phyloP scores from a whole-genome alignment of 1,140 invertebrate species.

The Pteromalus puparum region DNA sequence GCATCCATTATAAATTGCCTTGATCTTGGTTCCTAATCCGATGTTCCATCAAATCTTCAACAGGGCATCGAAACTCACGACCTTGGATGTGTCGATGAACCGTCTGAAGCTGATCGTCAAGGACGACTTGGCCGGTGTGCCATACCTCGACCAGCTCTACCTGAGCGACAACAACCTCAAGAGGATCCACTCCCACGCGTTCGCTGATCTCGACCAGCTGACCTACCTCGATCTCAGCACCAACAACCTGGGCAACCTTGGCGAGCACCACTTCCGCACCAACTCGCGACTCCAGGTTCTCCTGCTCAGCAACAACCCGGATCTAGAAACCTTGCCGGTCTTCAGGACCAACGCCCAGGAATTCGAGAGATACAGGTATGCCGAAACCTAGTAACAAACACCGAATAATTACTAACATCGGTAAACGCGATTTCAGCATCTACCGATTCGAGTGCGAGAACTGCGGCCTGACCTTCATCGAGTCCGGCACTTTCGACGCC shows the following conservation, averaged over 20 bases:
- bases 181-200: constrained; percentile 81
- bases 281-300: constrained; percentile 82
- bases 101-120: constrained; percentile 79
- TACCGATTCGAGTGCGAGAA: constrained; percentile 82
- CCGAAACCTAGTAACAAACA: too few relatives aligned
- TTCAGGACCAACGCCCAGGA: constrained; percentile 65
- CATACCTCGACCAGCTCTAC: constrained; percentile 78
- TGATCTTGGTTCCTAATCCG: constrained; percentile 57
- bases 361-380: constrained; percentile 66
- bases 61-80: constrained; percentile 77
- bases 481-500: constrained; percentile 79
- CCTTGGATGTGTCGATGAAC: constrained; percentile 80
- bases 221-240: constrained; percentile 82
- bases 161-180: constrained; percentile 80
- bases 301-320: constrained; percentile 80
- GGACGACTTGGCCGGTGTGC: constrained; percentile 80
- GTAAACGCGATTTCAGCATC: constrained; percentile 72
- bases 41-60: constrained; percentile 55
- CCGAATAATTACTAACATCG: too few relatives aligned
- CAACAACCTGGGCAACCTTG: constrained; percentile 79
- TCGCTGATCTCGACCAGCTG: constrained; percentile 78
- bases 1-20: constrained; percentile 62
- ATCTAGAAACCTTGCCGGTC: constrained; percentile 78
- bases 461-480: constrained; percentile 79
- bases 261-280: constrained; percentile 79